Evolutionary conservation across 23 tunicate species (phyloP).

Genomic region (Oikopleura albicans): DNA sequence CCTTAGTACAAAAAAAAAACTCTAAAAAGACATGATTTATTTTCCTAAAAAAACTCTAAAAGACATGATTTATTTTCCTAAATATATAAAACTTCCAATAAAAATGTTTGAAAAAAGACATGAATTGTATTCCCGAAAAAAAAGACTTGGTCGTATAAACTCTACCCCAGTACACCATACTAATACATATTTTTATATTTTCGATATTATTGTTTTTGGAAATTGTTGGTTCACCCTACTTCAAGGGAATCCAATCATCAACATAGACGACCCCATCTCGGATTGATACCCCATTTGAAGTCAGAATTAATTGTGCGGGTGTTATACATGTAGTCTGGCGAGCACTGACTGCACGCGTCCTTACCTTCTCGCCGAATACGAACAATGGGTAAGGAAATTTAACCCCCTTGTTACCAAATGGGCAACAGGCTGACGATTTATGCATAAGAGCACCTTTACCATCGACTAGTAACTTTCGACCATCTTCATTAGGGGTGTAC

Average conservation of each 20-base stretch:
- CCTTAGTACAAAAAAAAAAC: not conserved
- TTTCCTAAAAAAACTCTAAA: too few relatives aligned
- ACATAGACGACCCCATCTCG: slow-evolving; percentile 44
- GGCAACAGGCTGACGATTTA: slow-evolving; percentile 71
- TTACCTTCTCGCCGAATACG: slow-evolving; percentile 82
- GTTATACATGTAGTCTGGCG: slow-evolving; percentile 67
- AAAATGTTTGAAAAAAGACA: too few relatives aligned
- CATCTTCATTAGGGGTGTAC: too few relatives aligned
- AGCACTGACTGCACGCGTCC: slow-evolving; percentile 67
- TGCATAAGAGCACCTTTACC: slow-evolving; percentile 63
- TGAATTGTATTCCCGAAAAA: too few relatives aligned
- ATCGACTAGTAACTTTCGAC: slow-evolving; percentile 60
- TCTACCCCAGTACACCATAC: too few relatives aligned
- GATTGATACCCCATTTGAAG: slow-evolving; percentile 25
- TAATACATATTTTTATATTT: too few relatives aligned
- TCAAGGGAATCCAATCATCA: slow-evolving; percentile 50
- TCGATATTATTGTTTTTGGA: too few relatives aligned
- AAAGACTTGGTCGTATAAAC: too few relatives aligned
- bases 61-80: too few relatives aligned
- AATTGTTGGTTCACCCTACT: too few relatives aligned
- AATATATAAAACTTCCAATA: too few relatives aligned
- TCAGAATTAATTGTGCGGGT: slow-evolving; percentile 49
- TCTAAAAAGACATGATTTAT: too few relatives aligned
- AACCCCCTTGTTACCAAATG: slow-evolving; percentile 79
- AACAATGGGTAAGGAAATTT: slow-evolving; percentile 62